Evolutionary conservation across 1,140 invertebrate genomes (phyloP).

Genomic region (Brachystomella parvula): DNA sequence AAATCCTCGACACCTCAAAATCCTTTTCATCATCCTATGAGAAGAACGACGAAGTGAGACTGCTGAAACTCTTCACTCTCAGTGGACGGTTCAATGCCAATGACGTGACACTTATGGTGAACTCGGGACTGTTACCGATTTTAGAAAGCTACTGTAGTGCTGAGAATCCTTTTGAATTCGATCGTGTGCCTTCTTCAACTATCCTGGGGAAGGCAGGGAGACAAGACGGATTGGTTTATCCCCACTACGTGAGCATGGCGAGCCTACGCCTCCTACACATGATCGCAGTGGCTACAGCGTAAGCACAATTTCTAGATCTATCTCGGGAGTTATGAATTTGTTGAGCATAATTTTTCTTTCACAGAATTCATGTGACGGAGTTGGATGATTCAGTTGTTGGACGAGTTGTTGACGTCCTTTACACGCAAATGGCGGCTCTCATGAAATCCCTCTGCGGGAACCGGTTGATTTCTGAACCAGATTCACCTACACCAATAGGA

Average conservation of each 20-base stretch:
- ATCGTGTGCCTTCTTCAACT: neutral
- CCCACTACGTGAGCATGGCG: slow-evolving; percentile 41
- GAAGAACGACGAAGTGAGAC: slow-evolving; percentile 38
- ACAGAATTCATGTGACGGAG: slow-evolving; percentile 47
- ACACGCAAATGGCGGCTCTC: slow-evolving; percentile 44
- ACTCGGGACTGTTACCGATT: slow-evolving; percentile 49
- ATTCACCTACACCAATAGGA: slow-evolving; percentile 31
- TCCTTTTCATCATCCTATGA: too few species aligned
- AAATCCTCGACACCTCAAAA: neutral
- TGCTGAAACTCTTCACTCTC: slow-evolving; percentile 51
- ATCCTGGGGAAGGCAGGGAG: neutral
- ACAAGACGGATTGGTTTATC: slow-evolving; percentile 24
- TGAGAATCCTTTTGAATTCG: neutral
- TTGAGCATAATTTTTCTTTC: slow-evolving; percentile 28
- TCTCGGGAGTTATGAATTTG: neutral
- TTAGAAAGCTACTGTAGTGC: slow-evolving; percentile 44
- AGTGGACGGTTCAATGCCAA: slow-evolving; percentile 51
- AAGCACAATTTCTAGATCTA: slow-evolving; percentile 11
- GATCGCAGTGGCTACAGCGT: slow-evolving; percentile 47
- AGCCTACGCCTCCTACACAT: slow-evolving; percentile 50
- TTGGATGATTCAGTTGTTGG: slow-evolving; percentile 46
- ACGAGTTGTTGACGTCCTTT: slow-evolving; percentile 45
- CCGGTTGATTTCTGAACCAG: slow-evolving; percentile 26
- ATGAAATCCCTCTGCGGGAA: slow-evolving; percentile 27
- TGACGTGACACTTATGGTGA: slow-evolving; percentile 53